Evolutionary conservation across 2,888 invertebrate genomes (phyloP), one percentile per base, ranked within the genome.

Genomic region (Mycogona germanica): DNA sequence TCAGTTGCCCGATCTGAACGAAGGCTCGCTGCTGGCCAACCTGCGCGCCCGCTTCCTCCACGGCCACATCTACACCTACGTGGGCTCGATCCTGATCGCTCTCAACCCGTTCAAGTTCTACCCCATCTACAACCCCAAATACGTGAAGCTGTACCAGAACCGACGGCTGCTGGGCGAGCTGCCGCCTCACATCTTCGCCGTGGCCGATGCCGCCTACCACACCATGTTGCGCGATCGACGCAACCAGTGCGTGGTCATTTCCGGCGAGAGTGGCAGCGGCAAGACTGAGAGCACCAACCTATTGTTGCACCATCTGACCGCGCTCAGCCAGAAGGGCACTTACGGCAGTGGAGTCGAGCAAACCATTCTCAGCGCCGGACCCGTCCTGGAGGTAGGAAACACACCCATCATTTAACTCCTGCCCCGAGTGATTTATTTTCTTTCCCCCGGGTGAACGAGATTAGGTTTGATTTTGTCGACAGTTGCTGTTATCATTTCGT

Each of bases 261-360:
- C 88, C 67, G 91, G 91, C 28, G 91, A 92, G 71, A 88, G 87
- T 69, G 92, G 92, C 57, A 88, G 87, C n/a, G 92, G 93, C 4
- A 95, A 95, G 74, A 95, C 95, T 2, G 95, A 95, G 70, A 91
- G 89, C 68, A 95, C 95, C 28, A 93, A 93, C 75, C 87, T 95
- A 70, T 77, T 95, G 59, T 75, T 96, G 51, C 93, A 95, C 70
- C 95, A 95, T 72, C 74, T 96, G 64, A 95, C 93, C 1, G 92
- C 93, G 7, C 76, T 95, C 54, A 89, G 88, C 69, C 93, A 93
- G 71, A 93, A 93, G 68, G 91, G 92, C 51, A 86, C 85, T 38
- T 87, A 88, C 66, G 92, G 91, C 19, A 87, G 87, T 67, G 92
- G 92, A n/a, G 91, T 95, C 2, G 95, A 96, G 70, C 93, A 93